Percentiles rank a stretch among this genome's conserved stretches.
These are phyloP conservation scores for Pemphigus obesinymphae DNA, from an alignment of 1,140 invertebrate genomes.

Conservation along the genomic window DNA sequence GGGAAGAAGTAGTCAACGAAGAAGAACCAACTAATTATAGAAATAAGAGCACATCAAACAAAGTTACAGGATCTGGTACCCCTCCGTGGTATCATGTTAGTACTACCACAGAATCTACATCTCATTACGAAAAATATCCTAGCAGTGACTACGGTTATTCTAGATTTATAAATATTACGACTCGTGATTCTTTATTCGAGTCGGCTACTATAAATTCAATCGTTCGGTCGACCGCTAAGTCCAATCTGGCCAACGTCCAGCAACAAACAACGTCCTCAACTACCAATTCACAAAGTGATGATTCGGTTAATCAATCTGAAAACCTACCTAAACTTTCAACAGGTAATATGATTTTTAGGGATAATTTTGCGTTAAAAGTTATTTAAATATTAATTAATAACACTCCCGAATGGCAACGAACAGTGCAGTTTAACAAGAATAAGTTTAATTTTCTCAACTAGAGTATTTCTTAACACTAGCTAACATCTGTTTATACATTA, in stretches of 20 bases:
- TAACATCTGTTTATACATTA: too few relatives aligned
- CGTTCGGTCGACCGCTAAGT: background rate
- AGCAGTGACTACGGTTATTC: background rate
- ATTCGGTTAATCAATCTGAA: background rate
- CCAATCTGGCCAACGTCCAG: background rate
- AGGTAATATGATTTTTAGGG: background rate
- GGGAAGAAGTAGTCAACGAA: background rate
- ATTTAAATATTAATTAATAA: too few relatives aligned
- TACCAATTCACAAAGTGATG: background rate
- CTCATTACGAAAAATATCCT: background rate
- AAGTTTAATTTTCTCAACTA: too few relatives aligned
- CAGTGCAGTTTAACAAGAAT: too few relatives aligned
- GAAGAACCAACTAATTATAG: background rate
- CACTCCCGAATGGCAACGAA: too few relatives aligned
- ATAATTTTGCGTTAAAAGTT: too few relatives aligned
- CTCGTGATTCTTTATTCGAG: conserved; percentile 21
- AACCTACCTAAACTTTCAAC: background rate
- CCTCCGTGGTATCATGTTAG: background rate
- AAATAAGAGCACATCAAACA: background rate
- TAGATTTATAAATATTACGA: background rate
- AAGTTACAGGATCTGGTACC: background rate
- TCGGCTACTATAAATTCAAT: conserved; percentile 22
- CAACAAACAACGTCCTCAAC: background rate
- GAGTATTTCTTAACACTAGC: too few relatives aligned
- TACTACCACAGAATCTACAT: background rate